Evolutionary conservation across 2,888 invertebrate genomes (phyloP).

Genomic region (Mayetiola destructor): DNA sequence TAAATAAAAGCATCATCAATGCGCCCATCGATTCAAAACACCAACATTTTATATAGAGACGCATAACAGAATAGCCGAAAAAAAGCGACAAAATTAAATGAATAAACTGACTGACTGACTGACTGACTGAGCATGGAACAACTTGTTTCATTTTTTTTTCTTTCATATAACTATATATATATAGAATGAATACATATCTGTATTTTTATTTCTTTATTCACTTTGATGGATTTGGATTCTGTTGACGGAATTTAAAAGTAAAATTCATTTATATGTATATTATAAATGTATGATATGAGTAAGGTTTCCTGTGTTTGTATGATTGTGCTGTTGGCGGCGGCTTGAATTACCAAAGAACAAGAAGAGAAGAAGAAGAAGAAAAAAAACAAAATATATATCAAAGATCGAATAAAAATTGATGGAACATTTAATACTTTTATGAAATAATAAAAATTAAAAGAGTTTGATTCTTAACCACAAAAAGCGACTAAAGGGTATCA

Average conservation of each 20-base stretch:
- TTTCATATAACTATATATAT: no score
- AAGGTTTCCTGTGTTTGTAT: not conserved
- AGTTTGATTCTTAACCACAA: not conserved
- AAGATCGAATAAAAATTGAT: constrained; percentile 1
- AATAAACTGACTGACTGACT: no score
- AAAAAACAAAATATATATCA: not conserved
- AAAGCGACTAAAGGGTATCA: no score
- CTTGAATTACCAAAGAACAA: not conserved
- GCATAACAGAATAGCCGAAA: no score
- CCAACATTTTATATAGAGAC: no score
- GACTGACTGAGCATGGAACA: no score
- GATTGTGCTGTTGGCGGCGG: not conserved
- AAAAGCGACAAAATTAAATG: not conserved
- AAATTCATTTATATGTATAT: not conserved
- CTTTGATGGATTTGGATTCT: no score
- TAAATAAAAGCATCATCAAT: no score
- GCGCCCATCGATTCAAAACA: no score
- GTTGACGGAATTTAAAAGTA: constrained; percentile 6
- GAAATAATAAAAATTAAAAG: constrained; percentile 11
- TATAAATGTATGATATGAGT: no score
- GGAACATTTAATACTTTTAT: constrained; percentile 8
- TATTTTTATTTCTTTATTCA: constrained; percentile 12
- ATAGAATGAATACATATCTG: no score
- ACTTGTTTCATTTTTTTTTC: no score
- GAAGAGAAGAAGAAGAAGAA: not conserved